Conservation (phyloP, 2,113 vertebrate genomes). For the Uria lomvia region DNA sequence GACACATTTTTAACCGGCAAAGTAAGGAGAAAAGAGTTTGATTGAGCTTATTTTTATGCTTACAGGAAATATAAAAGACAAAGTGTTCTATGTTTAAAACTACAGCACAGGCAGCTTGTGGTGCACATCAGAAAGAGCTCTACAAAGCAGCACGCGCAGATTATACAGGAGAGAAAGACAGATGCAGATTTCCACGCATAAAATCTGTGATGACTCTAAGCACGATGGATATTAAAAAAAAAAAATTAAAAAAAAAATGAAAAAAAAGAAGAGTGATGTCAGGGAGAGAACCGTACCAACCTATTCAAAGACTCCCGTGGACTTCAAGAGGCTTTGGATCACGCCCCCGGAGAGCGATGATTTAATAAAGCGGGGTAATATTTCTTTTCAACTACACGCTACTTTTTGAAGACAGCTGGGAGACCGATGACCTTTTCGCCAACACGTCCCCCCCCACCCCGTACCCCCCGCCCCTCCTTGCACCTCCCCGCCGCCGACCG, state of each 20-base stretch:
- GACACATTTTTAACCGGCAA: neutral
- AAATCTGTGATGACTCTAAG: neutral
- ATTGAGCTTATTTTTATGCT: conserved; percentile 38
- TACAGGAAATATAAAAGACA: conserved; percentile 21
- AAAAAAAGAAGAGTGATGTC: neutral
- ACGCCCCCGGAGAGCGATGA: neutral
- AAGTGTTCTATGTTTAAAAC: conserved; percentile 27
- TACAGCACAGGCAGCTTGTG: neutral
- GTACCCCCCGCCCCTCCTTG: neutral
- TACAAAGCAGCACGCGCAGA: neutral
- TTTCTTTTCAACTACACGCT: neutral
- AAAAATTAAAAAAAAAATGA: neutral
- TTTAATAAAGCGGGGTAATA: neutral
- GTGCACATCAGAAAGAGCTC: conserved; percentile 4
- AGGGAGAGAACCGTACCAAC: neutral
- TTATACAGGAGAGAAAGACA: neutral
- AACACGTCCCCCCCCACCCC: neutral
- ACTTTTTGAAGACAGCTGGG: neutral
- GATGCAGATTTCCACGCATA: conserved; percentile 13
- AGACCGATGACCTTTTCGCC: neutral
- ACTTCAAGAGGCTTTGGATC: neutral
- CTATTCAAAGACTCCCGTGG: neutral
- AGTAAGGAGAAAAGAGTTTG: conserved; percentile 11
- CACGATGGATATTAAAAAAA: neutral
- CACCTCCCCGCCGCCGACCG: neutral